These are phyloP conservation scores for Lates japonicus DNA, from an alignment of 2,797 vertebrate genomes.

Conservation along the genomic window DNA sequence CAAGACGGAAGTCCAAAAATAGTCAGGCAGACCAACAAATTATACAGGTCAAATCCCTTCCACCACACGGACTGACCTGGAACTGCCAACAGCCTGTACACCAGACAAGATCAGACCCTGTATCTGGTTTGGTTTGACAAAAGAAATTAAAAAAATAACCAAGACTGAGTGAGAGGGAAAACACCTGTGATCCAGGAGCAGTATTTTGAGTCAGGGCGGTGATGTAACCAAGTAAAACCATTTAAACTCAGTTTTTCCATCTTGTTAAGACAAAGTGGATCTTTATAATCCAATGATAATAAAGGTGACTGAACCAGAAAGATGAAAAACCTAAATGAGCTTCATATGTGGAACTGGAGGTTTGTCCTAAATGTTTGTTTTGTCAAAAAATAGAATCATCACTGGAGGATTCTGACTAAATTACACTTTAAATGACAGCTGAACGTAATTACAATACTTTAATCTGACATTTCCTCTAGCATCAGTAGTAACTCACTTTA, in stretches of 20 bases:
- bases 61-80: conserved; percentile 45
- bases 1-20: conserved; percentile 60
- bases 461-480: too few relatives aligned
- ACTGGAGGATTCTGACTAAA: background rate
- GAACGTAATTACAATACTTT: background rate
- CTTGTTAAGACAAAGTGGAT: background rate
- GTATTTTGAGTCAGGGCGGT: accelerated
- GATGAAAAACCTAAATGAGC: background rate
- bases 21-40: conserved; percentile 52
- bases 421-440: background rate
- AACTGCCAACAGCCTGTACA: conserved; percentile 24
- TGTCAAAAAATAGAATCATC: background rate
- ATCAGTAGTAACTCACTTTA: too few relatives aligned
- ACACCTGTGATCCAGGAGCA: background rate
- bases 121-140: background rate
- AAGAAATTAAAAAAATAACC: background rate
- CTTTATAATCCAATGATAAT: background rate
- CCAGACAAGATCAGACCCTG: conserved; percentile 5
- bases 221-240: background rate
- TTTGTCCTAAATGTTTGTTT: background rate
- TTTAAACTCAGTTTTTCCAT: background rate
- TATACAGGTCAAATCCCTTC: conserved; percentile 60
- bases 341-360: background rate
- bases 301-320: too few relatives aligned
- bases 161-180: background rate